Conservation (phyloP, 2,888 invertebrate species). For the Spisula subtruncata region DNA sequence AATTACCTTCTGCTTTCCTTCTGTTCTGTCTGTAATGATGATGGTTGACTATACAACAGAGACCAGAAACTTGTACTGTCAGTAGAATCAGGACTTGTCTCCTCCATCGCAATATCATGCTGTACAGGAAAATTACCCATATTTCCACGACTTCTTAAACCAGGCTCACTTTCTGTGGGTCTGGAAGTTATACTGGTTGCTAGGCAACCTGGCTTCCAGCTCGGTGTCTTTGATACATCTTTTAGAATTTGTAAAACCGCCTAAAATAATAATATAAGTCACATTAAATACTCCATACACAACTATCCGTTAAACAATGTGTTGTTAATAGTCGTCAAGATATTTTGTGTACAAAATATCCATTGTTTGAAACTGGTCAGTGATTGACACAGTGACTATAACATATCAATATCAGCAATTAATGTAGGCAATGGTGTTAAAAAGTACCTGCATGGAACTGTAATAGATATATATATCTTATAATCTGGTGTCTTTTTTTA, state of each 20-base stretch:
- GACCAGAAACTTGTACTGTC: constrained; percentile 46
- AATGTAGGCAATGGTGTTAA: too few relatives aligned
- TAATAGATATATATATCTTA: too few relatives aligned
- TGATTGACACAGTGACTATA: too few relatives aligned
- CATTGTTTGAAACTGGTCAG: too few relatives aligned
- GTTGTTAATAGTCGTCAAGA: too few relatives aligned
- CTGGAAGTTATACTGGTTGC: constrained; percentile 70
- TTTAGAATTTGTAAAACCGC: constrained; percentile 77
- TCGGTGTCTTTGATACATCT: constrained; percentile 79
- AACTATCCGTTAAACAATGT: too few relatives aligned
- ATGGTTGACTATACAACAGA: constrained; percentile 38
- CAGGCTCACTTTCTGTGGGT: constrained; percentile 57
- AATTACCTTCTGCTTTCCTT: constrained; percentile 75
- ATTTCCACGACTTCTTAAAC: constrained; percentile 43
- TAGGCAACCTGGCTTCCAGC: constrained; percentile 82
- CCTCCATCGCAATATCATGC: constrained; percentile 78
- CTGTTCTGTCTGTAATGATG: constrained; percentile 70
- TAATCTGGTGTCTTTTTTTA: too few relatives aligned
- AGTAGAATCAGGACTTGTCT: constrained; percentile 61
- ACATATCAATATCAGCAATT: too few relatives aligned
- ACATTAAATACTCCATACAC: background rate
- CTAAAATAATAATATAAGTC: constrained; percentile 59
- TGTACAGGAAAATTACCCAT: constrained; percentile 72
- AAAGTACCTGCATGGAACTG: too few relatives aligned
- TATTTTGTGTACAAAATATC: too few relatives aligned